Conservation (phyloP, 2,888 invertebrate species). For the Dolichomitus sp. region DNA sequence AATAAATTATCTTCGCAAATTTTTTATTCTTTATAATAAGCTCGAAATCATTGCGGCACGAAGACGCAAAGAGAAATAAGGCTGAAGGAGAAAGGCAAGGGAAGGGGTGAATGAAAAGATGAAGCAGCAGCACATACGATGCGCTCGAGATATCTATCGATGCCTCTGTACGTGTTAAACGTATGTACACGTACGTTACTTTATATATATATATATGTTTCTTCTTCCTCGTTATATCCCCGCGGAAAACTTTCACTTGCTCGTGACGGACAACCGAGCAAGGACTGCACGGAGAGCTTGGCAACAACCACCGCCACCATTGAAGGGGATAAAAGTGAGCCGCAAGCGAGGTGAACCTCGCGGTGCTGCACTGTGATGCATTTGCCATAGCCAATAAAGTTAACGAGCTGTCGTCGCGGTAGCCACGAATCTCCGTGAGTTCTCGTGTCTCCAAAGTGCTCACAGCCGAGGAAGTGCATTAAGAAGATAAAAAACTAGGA, state of each 20-base stretch:
- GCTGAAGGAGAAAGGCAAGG: slow-evolving; percentile 1
- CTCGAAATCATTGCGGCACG: slow-evolving; percentile 36
- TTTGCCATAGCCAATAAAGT: slow-evolving; percentile 65
- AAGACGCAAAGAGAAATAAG: neutral
- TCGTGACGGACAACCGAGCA: slow-evolving; percentile 54
- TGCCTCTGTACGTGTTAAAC: slow-evolving; percentile 22
- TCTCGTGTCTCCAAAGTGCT: slow-evolving; percentile 14
- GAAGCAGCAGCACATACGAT: neutral
- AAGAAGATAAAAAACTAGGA: neutral
- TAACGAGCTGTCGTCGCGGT: slow-evolving; percentile 62
- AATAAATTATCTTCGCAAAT: slow-evolving; percentile 57
- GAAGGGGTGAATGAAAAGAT: slow-evolving; percentile 11
- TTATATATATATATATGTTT: slow-evolving; percentile 26
- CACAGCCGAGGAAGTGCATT: slow-evolving; percentile 18
- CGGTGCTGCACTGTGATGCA: slow-evolving; percentile 40
- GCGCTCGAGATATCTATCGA: slow-evolving; percentile 45
- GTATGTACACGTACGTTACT: slow-evolving; percentile 30
- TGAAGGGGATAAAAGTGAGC: slow-evolving; percentile 35
- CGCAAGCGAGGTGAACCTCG: neutral
- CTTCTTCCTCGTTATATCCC: slow-evolving; percentile 67
- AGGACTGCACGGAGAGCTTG: slow-evolving; percentile 17
- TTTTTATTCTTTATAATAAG: slow-evolving; percentile 46
- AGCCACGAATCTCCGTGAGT: slow-evolving; percentile 26
- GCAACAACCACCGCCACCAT: slow-evolving; percentile 11
- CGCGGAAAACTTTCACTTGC: slow-evolving; percentile 70